Percentiles rank a stretch among this genome's conserved stretches.
Conservation (phyloP, 2,888 invertebrate species). For the Galerucella nymphaeae region DNA sequence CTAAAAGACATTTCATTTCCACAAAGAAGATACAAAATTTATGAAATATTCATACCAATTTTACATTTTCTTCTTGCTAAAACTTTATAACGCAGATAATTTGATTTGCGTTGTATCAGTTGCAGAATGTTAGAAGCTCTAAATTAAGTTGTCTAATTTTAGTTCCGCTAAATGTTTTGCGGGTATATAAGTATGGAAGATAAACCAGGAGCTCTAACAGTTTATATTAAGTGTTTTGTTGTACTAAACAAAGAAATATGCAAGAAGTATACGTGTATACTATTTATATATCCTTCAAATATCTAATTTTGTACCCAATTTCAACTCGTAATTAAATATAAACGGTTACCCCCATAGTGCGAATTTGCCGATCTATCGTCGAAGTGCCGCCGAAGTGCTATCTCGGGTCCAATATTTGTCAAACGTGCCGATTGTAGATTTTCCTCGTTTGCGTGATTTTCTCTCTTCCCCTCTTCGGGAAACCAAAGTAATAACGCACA, state of each 20-base stretch:
- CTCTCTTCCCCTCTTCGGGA: constrained; percentile 21
- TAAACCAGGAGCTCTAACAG: not conserved
- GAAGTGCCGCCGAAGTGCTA: constrained; percentile 40
- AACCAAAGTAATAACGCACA: constrained; percentile 45
- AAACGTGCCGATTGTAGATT: constrained; percentile 54
- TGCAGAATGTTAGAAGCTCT: not conserved
- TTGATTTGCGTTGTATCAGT: not conserved
- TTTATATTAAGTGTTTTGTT: not conserved
- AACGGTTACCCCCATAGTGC: constrained; percentile 28
- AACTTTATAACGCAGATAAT: not conserved
- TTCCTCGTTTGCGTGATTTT: constrained; percentile 22
- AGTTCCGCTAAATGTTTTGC: not conserved
- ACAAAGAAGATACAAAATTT: not conserved
- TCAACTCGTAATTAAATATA: constrained; percentile 38
- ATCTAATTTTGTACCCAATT: constrained; percentile 26
- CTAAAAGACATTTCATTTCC: not conserved
- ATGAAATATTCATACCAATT: not conserved
- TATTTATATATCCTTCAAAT: constrained; percentile 18
- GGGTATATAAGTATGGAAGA: not conserved
- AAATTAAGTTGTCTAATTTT: not conserved
- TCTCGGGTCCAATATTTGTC: constrained; percentile 54
- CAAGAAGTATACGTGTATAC: constrained; percentile 15
- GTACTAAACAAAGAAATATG: not conserved
- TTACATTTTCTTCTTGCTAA: not conserved
- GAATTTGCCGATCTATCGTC: constrained; percentile 29